These are phyloP conservation scores for Limnephilus lunatus DNA, from an alignment of 2,888 invertebrate genomes.

Conservation along the genomic window DNA sequence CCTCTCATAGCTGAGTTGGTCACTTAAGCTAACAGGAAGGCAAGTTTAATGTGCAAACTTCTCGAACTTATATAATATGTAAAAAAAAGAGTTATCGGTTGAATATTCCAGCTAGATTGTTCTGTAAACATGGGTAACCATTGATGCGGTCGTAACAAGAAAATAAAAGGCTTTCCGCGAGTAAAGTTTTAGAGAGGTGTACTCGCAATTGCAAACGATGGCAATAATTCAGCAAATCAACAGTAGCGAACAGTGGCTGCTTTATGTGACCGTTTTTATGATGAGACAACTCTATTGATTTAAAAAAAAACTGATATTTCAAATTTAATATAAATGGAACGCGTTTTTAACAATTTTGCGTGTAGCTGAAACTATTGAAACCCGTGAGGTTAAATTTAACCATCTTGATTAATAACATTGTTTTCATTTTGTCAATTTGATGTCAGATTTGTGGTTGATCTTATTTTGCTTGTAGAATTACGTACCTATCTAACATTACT, in stretches of 20 bases:
- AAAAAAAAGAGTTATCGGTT: background rate
- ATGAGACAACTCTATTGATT: background rate
- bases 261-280: background rate
- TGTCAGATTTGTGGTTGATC: no score
- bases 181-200: background rate
- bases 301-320: no score
- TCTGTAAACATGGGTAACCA: background rate
- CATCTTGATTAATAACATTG: no score
- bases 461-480: no score
- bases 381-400: no score
- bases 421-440: no score
- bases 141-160: background rate
- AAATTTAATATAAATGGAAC: no score
- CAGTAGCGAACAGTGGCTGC: background rate
- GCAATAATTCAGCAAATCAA: background rate
- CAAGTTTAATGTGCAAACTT: background rate
- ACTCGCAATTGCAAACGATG: background rate
- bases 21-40: background rate
- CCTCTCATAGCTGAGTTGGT: background rate
- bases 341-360: no score
- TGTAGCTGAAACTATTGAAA: no score
- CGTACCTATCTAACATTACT: no score
- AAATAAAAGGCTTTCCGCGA: background rate
- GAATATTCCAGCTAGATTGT: background rate
- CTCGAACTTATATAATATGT: background rate